phyloP scores from a whole-genome alignment of 2,888 invertebrate genomes.

The Apoderus coryli region DNA sequence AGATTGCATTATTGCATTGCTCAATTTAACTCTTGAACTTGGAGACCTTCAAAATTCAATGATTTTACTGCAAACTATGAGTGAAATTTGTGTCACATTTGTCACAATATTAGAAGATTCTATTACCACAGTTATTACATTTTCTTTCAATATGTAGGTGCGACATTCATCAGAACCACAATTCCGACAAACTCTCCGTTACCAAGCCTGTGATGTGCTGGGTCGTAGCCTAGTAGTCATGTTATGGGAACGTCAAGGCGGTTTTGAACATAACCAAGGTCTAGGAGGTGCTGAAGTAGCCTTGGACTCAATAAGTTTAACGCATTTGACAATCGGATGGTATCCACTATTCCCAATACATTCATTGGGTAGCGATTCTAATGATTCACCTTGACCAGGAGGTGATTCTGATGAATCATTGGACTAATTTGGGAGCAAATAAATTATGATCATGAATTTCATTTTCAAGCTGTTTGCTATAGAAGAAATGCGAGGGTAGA shows the following conservation, averaged over 20 bases:
- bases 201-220: conserved; percentile 62
- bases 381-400: conserved; percentile 33
- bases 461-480: background rate
- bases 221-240: conserved; percentile 71
- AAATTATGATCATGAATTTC: no score
- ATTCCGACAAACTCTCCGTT: conserved; percentile 79
- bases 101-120: no score
- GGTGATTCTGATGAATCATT: conserved; percentile 19
- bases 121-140: no score
- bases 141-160: no score
- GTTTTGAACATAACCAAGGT: conserved; percentile 69
- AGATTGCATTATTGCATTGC: no score
- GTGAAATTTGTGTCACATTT: no score
- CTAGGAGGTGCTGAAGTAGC: conserved; percentile 58
- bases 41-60: no score
- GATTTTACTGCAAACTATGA: no score
- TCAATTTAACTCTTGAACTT: no score
- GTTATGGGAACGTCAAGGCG: conserved; percentile 84
- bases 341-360: conserved; percentile 83
- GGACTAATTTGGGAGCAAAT: conserved; percentile 12
- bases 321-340: conserved; percentile 76
- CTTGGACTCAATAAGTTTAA: conserved; percentile 65
- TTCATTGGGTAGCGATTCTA: conserved; percentile 55
- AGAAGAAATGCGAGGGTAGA: no score
- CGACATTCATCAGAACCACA: conserved; percentile 71